Percentiles rank a stretch among this genome's conserved stretches.
Evolutionary conservation across 2,113 vertebrate species (phyloP).

Genomic region (Rattus norvegicus): GRCr8 NC_086033.1:31648001-31648500

Average conservation of each 20-base stretch:
- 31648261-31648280: slow-evolving; percentile 24
- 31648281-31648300: slow-evolving; percentile 43
- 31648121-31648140: slow-evolving; percentile 52
- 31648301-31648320: not conserved
- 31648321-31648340: slow-evolving; percentile 40
- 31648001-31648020: too few species aligned
- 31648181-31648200: not conserved
- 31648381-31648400: slow-evolving; percentile 61
- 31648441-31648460: slow-evolving; percentile 20
- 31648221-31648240: slow-evolving; percentile 29
- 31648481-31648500: slow-evolving; percentile 14
- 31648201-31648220: slow-evolving; percentile 55
- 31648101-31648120: slow-evolving; percentile 23
- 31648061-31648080: not conserved
- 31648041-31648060: slow-evolving; percentile 46
- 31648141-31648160: not conserved
- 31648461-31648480: slow-evolving; percentile 42
- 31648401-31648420: slow-evolving; percentile 53
- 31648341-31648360: slow-evolving; percentile 28
- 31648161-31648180: too few species aligned
- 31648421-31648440: too few species aligned
- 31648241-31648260: slow-evolving; percentile 32
- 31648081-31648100: slow-evolving; percentile 22
- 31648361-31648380: slow-evolving; percentile 17
- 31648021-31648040: not conserved